Base-by-base conservation (phyloP, 2,888 invertebrate species). In the Scaptomyza reducta region DNA sequence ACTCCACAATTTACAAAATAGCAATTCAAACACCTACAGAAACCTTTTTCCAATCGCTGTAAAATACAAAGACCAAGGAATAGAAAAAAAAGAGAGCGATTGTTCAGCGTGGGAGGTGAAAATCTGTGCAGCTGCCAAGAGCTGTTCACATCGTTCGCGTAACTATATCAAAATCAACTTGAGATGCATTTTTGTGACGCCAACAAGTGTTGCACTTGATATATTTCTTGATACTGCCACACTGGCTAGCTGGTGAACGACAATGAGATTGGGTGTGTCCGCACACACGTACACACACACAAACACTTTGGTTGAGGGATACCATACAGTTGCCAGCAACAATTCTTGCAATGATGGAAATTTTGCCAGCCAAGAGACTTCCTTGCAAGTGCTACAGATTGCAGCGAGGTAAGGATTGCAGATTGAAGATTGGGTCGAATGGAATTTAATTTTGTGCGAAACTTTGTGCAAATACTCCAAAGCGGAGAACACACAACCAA, bases 191-290 rank as follows among this genome's bases (percentile, higher is more conserved):
- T 79, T 69, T 80, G 72, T 76, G 84, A 86, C 87, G 76, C 87
- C 88, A 83, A 83, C 87, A 85, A 85, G 84, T 88, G 88, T 76
- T 75, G 70, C 86, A 88, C 87, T 85, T 86, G 84, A 88, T 85
- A 73, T 73, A 79, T 69, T 79, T 74, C 84, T 75, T 75, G 70
- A 69, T 79, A 81, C 81, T 77, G 70, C 60, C 62, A 53, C 64
- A 16, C 14, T 60, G 55, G 54, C 64, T 41, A 55, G 51, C 53
- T 41, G 56, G 59, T 57, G 22, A 22, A 22, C 3, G 70, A 44
- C 70, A 55, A 53, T 40, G 47, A 63, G 60, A 82, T 77, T 69
- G 85, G 79, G 75, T 76, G 57, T 68, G 67, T 77, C 59, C 67
- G 46, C 31, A 46, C 45, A 40, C 27, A 6, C 27, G 7, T 7